Evolutionary conservation across 2,113 vertebrate genomes (phyloP).

Genomic region (Anarhynchus alexandrinus): DNA sequence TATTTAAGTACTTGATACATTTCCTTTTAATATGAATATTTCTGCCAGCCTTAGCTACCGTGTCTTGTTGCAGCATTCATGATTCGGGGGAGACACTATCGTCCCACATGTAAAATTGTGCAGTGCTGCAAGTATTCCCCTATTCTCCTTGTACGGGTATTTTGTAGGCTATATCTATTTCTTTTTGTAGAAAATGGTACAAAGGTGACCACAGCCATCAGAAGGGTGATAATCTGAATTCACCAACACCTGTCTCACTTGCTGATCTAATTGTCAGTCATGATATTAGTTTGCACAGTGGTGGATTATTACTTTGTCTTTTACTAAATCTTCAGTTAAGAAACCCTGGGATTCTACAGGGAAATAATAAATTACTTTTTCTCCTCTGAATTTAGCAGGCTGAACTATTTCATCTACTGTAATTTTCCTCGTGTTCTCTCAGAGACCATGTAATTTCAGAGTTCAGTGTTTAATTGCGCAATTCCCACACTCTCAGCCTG

Average conservation of each 20-base stretch:
- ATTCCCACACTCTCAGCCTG: background rate
- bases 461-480: background rate
- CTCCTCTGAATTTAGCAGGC: background rate
- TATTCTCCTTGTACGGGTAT: background rate
- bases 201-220: background rate
- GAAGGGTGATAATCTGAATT: background rate
- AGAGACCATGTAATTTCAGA: background rate
- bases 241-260: background rate
- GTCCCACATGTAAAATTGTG: background rate
- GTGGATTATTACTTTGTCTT: background rate
- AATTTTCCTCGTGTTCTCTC: background rate
- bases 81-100: background rate
- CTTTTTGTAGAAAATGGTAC: background rate
- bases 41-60: background rate
- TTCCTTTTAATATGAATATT: background rate
- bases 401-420: background rate
- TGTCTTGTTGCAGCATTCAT: background rate
- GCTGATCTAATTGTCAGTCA: background rate
- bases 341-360: background rate
- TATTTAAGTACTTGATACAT: background rate
- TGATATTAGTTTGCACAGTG: background rate
- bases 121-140: background rate
- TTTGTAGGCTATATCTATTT: background rate
- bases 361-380: conserved; percentile 22
- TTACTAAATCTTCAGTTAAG: background rate